A percentile compares a stretch with the other conserved stretches of the same genome.
Evolutionary conservation across 2,113 vertebrate species (phyloP).

Genomic region (Takifugu bimaculatus): DNA sequence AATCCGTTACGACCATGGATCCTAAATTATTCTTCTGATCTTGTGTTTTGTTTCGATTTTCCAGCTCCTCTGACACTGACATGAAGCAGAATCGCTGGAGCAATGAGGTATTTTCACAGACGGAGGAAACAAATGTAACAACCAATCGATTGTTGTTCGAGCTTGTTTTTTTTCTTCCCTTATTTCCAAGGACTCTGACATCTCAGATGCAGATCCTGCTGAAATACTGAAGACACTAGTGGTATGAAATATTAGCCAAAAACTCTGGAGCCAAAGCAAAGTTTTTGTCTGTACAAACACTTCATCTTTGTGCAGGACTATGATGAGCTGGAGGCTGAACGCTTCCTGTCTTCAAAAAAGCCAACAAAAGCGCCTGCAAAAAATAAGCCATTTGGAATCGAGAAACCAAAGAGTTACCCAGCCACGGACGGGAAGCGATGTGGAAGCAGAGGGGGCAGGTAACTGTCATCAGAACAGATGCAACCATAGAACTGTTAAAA

Average conservation of each 20-base stretch:
- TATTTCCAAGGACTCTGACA: constrained; percentile 38
- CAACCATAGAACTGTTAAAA: no score
- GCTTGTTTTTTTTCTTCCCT: constrained; percentile 1
- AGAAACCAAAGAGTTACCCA: constrained; percentile 31
- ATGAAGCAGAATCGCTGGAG: constrained; percentile 59
- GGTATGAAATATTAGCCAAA: constrained; percentile 49
- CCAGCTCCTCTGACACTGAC: constrained; percentile 71
- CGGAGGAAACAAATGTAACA: not conserved
- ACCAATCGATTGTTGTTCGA: not conserved
- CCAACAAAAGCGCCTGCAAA: constrained; percentile 54
- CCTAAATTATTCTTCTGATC: not conserved
- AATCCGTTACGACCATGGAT: no score
- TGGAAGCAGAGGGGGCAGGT: constrained; percentile 48
- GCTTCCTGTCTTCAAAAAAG: constrained; percentile 75
- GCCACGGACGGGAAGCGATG: constrained; percentile 8
- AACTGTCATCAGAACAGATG: not conserved
- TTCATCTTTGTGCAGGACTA: constrained; percentile 68
- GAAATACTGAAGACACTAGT: constrained; percentile 76
- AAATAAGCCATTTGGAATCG: constrained; percentile 52
- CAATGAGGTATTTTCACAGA: constrained; percentile 30
- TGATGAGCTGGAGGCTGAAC: constrained; percentile 82
- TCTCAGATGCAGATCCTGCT: constrained; percentile 68
- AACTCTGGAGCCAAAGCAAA: not conserved
- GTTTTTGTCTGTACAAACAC: not conserved
- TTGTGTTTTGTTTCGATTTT: not conserved